Evolutionary conservation across 2,797 vertebrate species (phyloP), one percentile per base, ranked within the genome.

Genomic region (Odontamblyopus rebecca): DNA sequence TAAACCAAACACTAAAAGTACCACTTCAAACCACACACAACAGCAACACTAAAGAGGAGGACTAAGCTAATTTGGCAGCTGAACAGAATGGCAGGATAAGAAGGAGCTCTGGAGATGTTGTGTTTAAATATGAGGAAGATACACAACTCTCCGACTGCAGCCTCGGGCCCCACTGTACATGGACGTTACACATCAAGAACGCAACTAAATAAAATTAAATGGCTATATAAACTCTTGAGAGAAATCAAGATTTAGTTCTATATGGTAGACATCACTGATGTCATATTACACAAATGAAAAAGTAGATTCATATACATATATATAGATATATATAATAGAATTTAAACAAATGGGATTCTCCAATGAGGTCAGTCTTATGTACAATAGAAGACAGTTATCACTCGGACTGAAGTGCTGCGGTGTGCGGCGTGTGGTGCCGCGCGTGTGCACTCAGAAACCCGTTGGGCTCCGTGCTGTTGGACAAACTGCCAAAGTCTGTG

Each of bases 201-300:
- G 89, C 94, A 74, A 83, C 78, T 72, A 82, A 89, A 89, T 82
- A 91, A 94, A 95, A 95, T 93, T 95, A 67, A 96, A 97, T 94
- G 94, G 93, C 94, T 95, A 94, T 96, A 96, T 95, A 92, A 93
- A 97, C 94, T 99, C 98, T 99, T 99, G 97, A 95, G 94, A 95
- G 94, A 98, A 99, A 98, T 96, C 98, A 99, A 99, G 98, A 99
- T 95, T 92, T 96, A 96, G 96, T 96, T 97, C 96, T 98, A 95
- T 96, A 97, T 95, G 96, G 95, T 76, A 95, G 98, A 98, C 98
- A 98, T 99, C 98, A 99, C 96, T 99, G 98, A 99, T 97, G 98
- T 99, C 98, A 98, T 98, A 98, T 93, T 94, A 95, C 93, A 94
- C 93, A 95, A 89, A 89, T 80, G 79, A 87, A 93, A 88, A 86